phyloP scores from a whole-genome alignment of 2,888 invertebrate genomes.

The Homarus gammarus region DNA sequence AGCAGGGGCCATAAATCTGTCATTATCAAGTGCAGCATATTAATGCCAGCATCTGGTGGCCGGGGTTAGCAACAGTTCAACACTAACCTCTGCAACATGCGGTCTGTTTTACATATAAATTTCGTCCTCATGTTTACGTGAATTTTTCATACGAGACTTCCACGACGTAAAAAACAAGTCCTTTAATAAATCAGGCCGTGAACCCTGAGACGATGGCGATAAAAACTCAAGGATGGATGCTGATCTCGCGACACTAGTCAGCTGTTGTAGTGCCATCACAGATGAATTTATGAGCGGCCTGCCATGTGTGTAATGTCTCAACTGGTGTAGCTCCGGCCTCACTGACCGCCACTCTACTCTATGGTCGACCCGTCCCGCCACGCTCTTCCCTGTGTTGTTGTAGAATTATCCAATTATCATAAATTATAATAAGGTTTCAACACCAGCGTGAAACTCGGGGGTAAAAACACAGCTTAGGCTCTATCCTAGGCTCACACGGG shows the following conservation, averaged over 20 bases:
- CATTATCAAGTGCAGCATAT: constrained; percentile 7
- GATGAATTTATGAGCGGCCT: constrained; percentile 35
- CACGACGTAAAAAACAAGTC: no score
- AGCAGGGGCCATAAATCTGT: constrained; percentile 4
- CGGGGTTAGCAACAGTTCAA: background rate
- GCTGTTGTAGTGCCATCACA: constrained; percentile 26
- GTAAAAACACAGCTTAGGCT: constrained; percentile 8
- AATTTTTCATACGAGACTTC: no score
- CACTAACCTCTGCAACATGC: no score
- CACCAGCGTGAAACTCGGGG: constrained; percentile 14
- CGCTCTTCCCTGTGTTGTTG: background rate
- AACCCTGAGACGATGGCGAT: constrained; percentile 9
- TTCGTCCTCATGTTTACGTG: no score
- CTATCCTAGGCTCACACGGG: background rate
- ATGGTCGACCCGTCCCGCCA: background rate
- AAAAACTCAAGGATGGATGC: background rate
- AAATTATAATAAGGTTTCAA: constrained; percentile 27
- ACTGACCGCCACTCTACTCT: background rate
- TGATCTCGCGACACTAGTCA: constrained; percentile 39
- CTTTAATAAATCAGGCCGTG: no score
- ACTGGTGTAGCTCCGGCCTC: constrained; percentile 5
- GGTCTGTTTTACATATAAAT: no score
- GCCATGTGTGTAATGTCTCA: constrained; percentile 47
- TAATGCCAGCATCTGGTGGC: background rate
- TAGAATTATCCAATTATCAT: constrained; percentile 46